These are phyloP conservation scores for Amblyteles armatorius DNA, from an alignment of 2,888 invertebrate genomes.

Conservation along the genomic window DNA sequence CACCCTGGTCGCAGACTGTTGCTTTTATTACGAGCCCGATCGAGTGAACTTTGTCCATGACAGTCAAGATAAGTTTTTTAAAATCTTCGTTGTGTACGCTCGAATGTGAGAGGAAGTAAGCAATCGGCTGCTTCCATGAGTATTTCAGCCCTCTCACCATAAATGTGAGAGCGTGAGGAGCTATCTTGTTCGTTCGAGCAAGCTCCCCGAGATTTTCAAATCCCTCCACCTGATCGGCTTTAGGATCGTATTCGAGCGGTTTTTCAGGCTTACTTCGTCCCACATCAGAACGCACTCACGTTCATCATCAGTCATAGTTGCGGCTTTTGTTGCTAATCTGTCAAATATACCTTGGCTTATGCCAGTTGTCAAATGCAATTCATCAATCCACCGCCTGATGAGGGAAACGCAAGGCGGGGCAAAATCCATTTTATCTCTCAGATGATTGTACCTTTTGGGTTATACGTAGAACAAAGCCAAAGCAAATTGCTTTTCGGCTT, in stretches of 20 bases:
- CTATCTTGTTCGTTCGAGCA: conserved; percentile 58
- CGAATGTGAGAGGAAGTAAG: conserved; percentile 68
- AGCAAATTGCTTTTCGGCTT: conserved; percentile 72
- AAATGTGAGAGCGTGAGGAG: conserved; percentile 71
- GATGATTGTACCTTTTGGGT: conserved; percentile 72
- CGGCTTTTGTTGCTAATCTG: conserved; percentile 67
- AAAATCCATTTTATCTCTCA: conserved; percentile 69
- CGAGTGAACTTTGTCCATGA: conserved; percentile 43
- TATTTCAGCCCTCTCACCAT: conserved; percentile 70
- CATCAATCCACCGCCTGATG: conserved; percentile 72
- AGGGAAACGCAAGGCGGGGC: conserved; percentile 71
- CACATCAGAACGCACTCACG: conserved; percentile 70
- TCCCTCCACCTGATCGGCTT: conserved; percentile 69
- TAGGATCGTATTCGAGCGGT: conserved; percentile 68
- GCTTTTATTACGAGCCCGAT: conserved; percentile 66
- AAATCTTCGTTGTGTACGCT: conserved; percentile 52
- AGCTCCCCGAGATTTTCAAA: conserved; percentile 70
- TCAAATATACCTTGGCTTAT: conserved; percentile 68
- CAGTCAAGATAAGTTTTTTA: conserved; percentile 52
- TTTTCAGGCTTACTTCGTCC: conserved; percentile 72
- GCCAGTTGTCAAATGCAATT: conserved; percentile 70
- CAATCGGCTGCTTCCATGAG: conserved; percentile 72
- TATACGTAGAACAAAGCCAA: conserved; percentile 75
- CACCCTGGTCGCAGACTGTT: conserved; percentile 70
- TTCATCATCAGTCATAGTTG: conserved; percentile 70